These are phyloP conservation scores for Pachyrhynchus sulphureomaculatus DNA, from an alignment of 1,140 invertebrate genomes.

Conservation along the genomic window DNA sequence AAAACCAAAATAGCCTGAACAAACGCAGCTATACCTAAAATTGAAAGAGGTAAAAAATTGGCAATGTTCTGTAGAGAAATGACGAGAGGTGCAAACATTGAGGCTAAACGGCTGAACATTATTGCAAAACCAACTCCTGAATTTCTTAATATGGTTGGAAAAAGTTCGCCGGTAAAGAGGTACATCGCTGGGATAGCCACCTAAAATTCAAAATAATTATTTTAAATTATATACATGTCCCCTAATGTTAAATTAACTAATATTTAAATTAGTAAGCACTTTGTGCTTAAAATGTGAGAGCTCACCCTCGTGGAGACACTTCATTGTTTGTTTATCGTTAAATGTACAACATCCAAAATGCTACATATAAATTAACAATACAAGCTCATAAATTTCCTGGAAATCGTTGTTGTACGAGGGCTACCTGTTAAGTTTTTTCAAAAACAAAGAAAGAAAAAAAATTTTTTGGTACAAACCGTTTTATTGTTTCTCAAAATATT, in stretches of 20 bases:
- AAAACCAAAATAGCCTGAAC: conserved; percentile 62
- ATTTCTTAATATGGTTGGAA: conserved; percentile 68
- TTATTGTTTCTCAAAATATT: no score
- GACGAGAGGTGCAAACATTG: conserved; percentile 66
- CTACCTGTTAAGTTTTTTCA: no score
- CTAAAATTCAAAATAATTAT: conserved; percentile 22
- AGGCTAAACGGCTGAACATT: conserved; percentile 65
- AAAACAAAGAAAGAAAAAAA: no score
- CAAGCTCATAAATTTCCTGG: no score
- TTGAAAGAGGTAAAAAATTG: conserved; percentile 61
- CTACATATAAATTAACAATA: no score
- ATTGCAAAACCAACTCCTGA: conserved; percentile 62
- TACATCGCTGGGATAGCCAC: conserved; percentile 43
- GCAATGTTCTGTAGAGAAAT: conserved; percentile 59
- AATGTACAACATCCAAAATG: no score
- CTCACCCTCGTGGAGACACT: no score
- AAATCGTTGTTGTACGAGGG: no score
- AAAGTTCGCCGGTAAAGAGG: conserved; percentile 68
- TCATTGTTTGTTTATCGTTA: no score
- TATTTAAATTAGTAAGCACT: not conserved
- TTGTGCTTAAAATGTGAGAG: not conserved
- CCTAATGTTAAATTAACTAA: not conserved
- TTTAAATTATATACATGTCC: not conserved
- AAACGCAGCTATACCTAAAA: conserved; percentile 60
- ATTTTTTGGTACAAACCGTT: no score